Conservation (phyloP, 2,888 invertebrate genomes). For the Esperia sulphurella region DNA sequence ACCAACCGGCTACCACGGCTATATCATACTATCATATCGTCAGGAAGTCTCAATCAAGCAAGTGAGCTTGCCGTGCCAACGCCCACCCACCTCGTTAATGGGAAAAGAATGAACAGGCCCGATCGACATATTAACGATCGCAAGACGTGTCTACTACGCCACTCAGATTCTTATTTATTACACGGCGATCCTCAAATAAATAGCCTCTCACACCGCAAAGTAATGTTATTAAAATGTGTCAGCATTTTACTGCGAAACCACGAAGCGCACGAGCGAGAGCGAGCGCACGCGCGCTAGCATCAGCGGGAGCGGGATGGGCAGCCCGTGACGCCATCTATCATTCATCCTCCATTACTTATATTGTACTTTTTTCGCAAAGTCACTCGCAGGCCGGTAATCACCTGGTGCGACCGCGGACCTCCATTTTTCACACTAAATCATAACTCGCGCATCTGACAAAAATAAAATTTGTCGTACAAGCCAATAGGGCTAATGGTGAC, state of each 20-base stretch:
- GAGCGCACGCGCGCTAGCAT: conserved; percentile 38
- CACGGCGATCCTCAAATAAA: conserved; percentile 68
- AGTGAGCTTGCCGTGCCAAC: conserved; percentile 13
- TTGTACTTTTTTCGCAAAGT: conserved; percentile 79
- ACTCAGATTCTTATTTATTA: conserved; percentile 74
- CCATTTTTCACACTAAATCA: conserved; percentile 78
- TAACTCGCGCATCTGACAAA: conserved; percentile 75
- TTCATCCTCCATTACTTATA: conserved; percentile 80
- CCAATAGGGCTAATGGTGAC: conserved; percentile 72
- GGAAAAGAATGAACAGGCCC: conserved; percentile 60
- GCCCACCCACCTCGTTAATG: conserved; percentile 35
- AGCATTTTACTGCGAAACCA: conserved; percentile 63
- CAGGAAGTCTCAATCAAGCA: conserved; percentile 18
- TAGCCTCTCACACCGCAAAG: conserved; percentile 71
- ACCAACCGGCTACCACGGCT: too few species aligned
- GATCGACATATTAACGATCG: conserved; percentile 63
- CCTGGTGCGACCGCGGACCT: conserved; percentile 73
- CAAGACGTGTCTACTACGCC: conserved; percentile 59
- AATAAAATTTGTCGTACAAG: conserved; percentile 77
- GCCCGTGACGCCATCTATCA: conserved; percentile 71
- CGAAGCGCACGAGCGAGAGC: conserved; percentile 20
- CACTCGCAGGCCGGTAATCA: conserved; percentile 78
- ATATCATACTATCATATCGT: background rate
- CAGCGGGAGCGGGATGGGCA: conserved; percentile 37
- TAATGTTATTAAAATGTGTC: conserved; percentile 79